phyloP scores from a whole-genome alignment of 1,140 invertebrate genomes.

The Dinoponera quadriceps region DNA sequence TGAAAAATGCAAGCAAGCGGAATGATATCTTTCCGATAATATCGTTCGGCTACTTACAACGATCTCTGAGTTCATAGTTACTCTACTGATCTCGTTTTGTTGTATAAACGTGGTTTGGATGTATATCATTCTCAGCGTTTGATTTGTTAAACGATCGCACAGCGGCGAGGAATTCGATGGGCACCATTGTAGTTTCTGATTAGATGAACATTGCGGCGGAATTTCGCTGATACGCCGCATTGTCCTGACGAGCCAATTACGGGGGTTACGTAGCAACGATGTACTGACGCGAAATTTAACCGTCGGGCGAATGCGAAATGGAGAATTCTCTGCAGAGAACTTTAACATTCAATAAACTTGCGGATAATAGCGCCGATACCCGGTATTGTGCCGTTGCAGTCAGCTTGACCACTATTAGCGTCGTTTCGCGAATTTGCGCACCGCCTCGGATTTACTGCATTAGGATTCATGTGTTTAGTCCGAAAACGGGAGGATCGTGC shows the following conservation, averaged over 20 bases:
- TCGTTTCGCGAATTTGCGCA: constrained; percentile 46
- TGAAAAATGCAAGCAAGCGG: too few species aligned
- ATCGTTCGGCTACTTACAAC: neutral
- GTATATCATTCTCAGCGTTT: constrained; percentile 2
- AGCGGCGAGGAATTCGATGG: constrained; percentile 27
- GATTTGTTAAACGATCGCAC: constrained; percentile 28
- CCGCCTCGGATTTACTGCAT: constrained; percentile 8
- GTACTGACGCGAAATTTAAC: constrained; percentile 57
- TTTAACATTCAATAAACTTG: constrained; percentile 63
- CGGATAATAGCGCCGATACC: constrained; percentile 46
- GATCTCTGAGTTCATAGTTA: neutral
- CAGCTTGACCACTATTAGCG: constrained; percentile 55
- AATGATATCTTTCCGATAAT: too few species aligned
- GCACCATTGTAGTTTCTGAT: constrained; percentile 45
- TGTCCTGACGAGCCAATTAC: constrained; percentile 57
- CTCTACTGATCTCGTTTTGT: constrained; percentile 4
- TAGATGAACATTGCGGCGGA: constrained; percentile 38
- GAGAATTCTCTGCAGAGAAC: constrained; percentile 48
- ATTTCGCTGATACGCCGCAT: constrained; percentile 53
- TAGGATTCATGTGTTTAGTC: constrained; percentile 41
- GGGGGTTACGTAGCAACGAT: constrained; percentile 48
- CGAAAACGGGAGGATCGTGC: constrained; percentile 38
- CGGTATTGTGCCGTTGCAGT: constrained; percentile 38
- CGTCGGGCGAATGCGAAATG: constrained; percentile 53
- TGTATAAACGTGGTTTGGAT: neutral